A percentile compares a stretch with the other conserved stretches of the same genome.
Evolutionary conservation across 2,888 invertebrate genomes (phyloP).

Genomic region (Caradrina kadenii): DNA sequence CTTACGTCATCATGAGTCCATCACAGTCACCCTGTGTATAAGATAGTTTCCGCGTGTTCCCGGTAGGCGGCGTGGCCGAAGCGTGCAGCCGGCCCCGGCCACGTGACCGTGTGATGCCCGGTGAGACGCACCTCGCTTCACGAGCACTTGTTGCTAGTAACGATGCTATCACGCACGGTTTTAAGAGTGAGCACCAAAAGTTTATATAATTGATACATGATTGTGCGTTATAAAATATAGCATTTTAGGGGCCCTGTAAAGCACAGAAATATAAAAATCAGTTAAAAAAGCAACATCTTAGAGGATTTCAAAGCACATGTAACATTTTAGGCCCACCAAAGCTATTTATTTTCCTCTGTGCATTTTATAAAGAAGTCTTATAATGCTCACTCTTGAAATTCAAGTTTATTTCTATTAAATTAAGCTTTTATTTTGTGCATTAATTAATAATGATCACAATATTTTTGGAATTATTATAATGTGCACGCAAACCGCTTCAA

Average conservation of each 20-base stretch:
- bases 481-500: constrained; percentile 59
- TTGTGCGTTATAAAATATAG: too few relatives aligned
- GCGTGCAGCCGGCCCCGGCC: constrained; percentile 83
- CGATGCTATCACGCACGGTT: constrained; percentile 41
- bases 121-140: constrained; percentile 80
- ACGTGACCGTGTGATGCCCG: constrained; percentile 90
- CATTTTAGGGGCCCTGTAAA: background rate
- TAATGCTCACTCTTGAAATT: constrained; percentile 60
- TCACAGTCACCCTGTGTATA: constrained; percentile 57
- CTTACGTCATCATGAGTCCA: constrained; percentile 42
- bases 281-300: background rate
- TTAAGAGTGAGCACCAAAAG: constrained; percentile 57
- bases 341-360: background rate
- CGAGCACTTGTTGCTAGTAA: constrained; percentile 52
- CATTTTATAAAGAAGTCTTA: background rate
- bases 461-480: constrained; percentile 27
- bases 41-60: constrained; percentile 77
- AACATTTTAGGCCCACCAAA: background rate
- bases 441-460: constrained; percentile 18
- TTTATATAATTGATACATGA: too few relatives aligned
- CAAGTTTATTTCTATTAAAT: constrained; percentile 26
- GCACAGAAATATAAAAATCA: background rate
- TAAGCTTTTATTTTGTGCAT: constrained; percentile 48
- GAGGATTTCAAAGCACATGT: too few relatives aligned
- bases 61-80: constrained; percentile 85